Base-by-base conservation (phyloP, 2,888 invertebrate species). In the Xylota segnis region DNA sequence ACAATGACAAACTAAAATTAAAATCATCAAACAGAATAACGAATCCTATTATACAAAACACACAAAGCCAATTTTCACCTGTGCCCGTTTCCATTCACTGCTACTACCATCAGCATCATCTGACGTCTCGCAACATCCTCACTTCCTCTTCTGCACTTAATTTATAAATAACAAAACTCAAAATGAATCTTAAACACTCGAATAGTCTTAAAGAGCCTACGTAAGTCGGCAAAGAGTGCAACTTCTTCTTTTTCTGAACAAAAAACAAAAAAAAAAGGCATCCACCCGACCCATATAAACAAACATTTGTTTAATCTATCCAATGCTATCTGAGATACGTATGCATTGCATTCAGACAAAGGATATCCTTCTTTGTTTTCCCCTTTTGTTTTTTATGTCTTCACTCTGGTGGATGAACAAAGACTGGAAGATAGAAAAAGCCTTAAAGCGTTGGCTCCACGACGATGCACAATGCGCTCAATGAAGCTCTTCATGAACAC, bases 391-490 rank as follows among this genome's bases (percentile, higher is more conserved):
- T 56, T 7, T 18, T 45, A 56, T 43, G 56, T 54, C 52, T 54
- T 32, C 14, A 32, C 12, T 16, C 16, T 16, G 29, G 63, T 47
- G 43, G 63, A 63, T 45, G 63, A 40, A 54, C 54, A 68, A 54
- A 40, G 68, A 14, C 54, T 32, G 18, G n/a, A n/a, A 27, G 40
- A 14, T 27, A 27, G 54, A 45, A 54, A 43, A 54, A 43, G 68
- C 68, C 79, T 58, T 50, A 23, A 66, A 66, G 79, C 79, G n/a
- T 43, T 72, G 18, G 50, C 40, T 77, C 61, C 18, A 27, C 59
- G 58, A 18, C 43, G 18, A 23, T 45, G 70, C 56, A 78, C 70
- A 63, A 78, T 71, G 47, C 63, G 47, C 70, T 79, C 72, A 59
- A 59, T 66, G 58, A 52, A 16, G 40, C 47, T 71, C 63, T 32